phyloP scores from a whole-genome alignment of 1,140 invertebrate species.

The Chironomus tepperi region DNA sequence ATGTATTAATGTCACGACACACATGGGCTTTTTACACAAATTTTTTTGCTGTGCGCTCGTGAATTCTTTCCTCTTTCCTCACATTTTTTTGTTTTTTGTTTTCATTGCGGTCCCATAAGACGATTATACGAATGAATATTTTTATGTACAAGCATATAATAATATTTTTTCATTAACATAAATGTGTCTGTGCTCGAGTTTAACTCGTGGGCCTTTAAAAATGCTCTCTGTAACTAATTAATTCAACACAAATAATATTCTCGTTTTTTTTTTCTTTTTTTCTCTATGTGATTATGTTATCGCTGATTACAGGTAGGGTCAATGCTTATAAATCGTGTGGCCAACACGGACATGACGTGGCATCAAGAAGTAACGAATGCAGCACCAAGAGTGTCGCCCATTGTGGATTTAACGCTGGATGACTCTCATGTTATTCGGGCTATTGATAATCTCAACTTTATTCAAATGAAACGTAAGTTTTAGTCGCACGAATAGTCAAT shows the following conservation, averaged over 20 bases:
- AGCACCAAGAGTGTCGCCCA: constrained; percentile 59
- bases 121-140: not conserved
- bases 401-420: constrained; percentile 88
- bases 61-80: not conserved
- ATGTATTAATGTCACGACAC: constrained; percentile 22
- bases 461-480: constrained; percentile 94
- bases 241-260: not conserved
- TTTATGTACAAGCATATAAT: not conserved
- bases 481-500: not conserved
- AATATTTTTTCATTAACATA: constrained; percentile 1
- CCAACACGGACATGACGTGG: constrained; percentile 70
- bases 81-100: not conserved
- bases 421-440: constrained; percentile 76
- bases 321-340: constrained; percentile 69
- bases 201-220: too few relatives aligned
- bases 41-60: not conserved
- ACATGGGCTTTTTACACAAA: not conserved
- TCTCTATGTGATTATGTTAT: not conserved
- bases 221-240: not conserved
- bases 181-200: not conserved
- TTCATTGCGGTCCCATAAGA: not conserved
- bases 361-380: constrained; percentile 67
- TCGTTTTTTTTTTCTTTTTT: not conserved
- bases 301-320: constrained; percentile 57
- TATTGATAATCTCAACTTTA: constrained; percentile 91